Conservation (phyloP, 2,888 invertebrate genomes). For the Sphecodes monilicornis region DNA sequence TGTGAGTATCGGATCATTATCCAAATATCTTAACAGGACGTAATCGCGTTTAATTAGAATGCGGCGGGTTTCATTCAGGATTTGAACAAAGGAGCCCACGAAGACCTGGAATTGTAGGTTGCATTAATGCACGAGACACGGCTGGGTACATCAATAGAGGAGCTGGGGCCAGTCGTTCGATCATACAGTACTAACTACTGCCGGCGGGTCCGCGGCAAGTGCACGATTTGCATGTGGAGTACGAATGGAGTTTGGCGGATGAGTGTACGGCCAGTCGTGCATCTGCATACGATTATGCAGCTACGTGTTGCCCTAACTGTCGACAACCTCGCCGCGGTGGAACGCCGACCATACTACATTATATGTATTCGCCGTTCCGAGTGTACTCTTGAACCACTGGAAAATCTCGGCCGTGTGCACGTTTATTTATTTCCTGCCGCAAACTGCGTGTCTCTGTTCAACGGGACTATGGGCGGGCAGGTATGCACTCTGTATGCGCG, state of each 20-base stretch:
- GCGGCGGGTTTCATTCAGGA: not conserved
- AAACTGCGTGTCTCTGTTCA: not conserved
- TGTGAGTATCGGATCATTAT: not conserved
- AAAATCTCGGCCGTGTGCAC: constrained; percentile 30
- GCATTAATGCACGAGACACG: constrained; percentile 45
- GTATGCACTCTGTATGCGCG: not conserved
- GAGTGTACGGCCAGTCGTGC: constrained; percentile 67
- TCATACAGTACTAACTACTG: constrained; percentile 68
- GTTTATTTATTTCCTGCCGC: constrained; percentile 34
- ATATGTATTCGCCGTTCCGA: constrained; percentile 34
- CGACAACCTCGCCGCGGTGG: constrained; percentile 62
- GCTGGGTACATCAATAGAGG: constrained; percentile 59
- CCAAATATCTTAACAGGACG: not conserved
- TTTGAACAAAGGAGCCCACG: constrained; percentile 38
- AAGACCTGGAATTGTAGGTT: constrained; percentile 34
- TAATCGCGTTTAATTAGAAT: constrained; percentile 11
- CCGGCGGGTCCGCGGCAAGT: constrained; percentile 58
- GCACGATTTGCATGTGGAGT: constrained; percentile 78
- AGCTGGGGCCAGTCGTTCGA: constrained; percentile 56
- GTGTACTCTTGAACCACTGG: constrained; percentile 29
- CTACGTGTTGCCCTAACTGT: constrained; percentile 76
- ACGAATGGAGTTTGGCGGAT: constrained; percentile 77
- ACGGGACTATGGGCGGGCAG: not conserved
- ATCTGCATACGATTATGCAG: constrained; percentile 80
- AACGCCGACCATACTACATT: constrained; percentile 25